These are phyloP conservation scores for Malurus alboscapulatus DNA, from an alignment of 2,113 vertebrate genomes.

Conservation along the genomic window DNA sequence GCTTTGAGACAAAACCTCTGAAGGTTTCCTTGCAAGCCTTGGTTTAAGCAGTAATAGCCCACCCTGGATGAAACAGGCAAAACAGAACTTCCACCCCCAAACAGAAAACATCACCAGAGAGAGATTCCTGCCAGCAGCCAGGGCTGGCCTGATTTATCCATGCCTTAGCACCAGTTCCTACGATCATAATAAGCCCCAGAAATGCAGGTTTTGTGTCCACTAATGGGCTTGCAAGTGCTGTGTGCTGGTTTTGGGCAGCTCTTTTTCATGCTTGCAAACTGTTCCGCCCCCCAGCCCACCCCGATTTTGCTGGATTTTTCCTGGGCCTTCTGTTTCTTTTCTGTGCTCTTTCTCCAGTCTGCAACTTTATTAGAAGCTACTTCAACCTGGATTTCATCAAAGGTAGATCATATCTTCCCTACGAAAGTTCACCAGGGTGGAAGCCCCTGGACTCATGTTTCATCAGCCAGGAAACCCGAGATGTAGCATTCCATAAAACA, in stretches of 20 bases:
- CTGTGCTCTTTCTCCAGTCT: background rate
- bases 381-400: slow-evolving; percentile 4
- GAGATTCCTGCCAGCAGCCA: background rate
- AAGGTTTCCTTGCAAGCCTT: background rate
- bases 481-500: background rate
- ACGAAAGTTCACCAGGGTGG: background rate
- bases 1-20: background rate
- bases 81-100: background rate
- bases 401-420: background rate
- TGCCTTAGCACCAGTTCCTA: background rate
- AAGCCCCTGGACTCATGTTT: background rate
- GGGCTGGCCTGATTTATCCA: background rate
- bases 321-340: background rate
- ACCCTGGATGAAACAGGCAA: background rate
- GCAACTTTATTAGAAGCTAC: background rate
- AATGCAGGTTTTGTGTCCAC: background rate
- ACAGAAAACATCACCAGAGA: background rate
- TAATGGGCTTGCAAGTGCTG: background rate
- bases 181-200: background rate
- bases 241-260: background rate
- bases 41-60: background rate
- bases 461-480: background rate
- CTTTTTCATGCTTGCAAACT: background rate
- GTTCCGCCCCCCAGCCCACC: accelerated
- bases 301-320: background rate